These are phyloP conservation scores for Leucophora obtusa DNA, from an alignment of 2,888 invertebrate genomes.

Conservation along the genomic window DNA sequence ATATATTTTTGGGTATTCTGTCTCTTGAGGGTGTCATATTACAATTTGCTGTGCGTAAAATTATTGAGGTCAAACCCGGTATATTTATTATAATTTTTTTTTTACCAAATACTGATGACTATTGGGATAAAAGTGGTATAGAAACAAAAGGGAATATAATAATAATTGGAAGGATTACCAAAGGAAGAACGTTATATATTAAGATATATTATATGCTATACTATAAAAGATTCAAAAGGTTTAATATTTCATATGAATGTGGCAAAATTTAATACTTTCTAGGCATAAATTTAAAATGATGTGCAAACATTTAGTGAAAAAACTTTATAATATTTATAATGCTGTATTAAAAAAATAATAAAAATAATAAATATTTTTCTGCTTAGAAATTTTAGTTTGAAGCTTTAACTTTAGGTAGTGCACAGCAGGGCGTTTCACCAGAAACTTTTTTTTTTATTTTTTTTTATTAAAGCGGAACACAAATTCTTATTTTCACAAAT, in stretches of 20 bases:
- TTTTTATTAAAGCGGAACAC: too few relatives aligned
- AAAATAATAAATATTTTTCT: too few relatives aligned
- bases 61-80: slow-evolving; percentile 59
- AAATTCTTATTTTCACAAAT: too few relatives aligned
- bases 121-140: not conserved
- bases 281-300: too few relatives aligned
- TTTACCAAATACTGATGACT: not conserved
- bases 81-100: slow-evolving; percentile 21
- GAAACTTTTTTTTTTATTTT: too few relatives aligned
- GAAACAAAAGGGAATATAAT: slow-evolving; percentile 25
- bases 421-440: too few relatives aligned
- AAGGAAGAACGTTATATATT: slow-evolving; percentile 25
- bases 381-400: too few relatives aligned
- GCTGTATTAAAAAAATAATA: too few relatives aligned
- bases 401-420: too few relatives aligned
- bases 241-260: not conserved
- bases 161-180: slow-evolving; percentile 34
- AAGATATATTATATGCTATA: slow-evolving; percentile 9
- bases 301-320: too few relatives aligned
- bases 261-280: not conserved
- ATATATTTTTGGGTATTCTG: not conserved
- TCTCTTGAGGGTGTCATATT: slow-evolving; percentile 56
- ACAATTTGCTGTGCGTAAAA: slow-evolving; percentile 59
- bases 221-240: not conserved
- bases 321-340: too few relatives aligned